Conservation (phyloP, 1,140 invertebrate species). For the Adoxophyes honmai region DNA sequence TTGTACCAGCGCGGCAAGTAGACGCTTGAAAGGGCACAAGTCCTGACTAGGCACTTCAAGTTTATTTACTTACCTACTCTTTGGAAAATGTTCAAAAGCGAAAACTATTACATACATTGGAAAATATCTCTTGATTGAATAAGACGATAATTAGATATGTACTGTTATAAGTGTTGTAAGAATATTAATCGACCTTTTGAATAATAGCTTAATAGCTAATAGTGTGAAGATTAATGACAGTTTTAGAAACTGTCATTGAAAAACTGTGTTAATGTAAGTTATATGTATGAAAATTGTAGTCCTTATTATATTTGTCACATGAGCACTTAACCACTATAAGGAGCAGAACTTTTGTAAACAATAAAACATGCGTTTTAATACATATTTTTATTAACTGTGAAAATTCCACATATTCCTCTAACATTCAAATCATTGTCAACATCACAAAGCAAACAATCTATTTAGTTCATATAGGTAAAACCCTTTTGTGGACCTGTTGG, state of each 20-base stretch:
- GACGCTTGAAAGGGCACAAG: too few relatives aligned
- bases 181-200: too few relatives aligned
- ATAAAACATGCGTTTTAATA: conserved; percentile 15
- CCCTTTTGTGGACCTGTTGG: too few relatives aligned
- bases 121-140: neutral
- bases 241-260: too few relatives aligned
- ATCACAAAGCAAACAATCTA: conserved; percentile 26
- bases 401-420: conserved; percentile 54
- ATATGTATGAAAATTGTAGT: neutral
- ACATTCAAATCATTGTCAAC: conserved; percentile 46
- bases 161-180: too few relatives aligned
- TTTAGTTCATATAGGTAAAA: too few relatives aligned
- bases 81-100: too few relatives aligned
- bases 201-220: too few relatives aligned
- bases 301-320: neutral
- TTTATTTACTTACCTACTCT: too few relatives aligned
- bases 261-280: too few relatives aligned
- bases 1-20: conserved; percentile 74
- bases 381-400: conserved; percentile 62
- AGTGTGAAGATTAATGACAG: too few relatives aligned
- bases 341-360: conserved; percentile 10
- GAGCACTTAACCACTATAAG: neutral
- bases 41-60: too few relatives aligned
- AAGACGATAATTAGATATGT: neutral
- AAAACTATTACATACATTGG: neutral